These are phyloP conservation scores for Cottus gobio DNA, from an alignment of 2,113 vertebrate species.

Conservation along the genomic window DNA sequence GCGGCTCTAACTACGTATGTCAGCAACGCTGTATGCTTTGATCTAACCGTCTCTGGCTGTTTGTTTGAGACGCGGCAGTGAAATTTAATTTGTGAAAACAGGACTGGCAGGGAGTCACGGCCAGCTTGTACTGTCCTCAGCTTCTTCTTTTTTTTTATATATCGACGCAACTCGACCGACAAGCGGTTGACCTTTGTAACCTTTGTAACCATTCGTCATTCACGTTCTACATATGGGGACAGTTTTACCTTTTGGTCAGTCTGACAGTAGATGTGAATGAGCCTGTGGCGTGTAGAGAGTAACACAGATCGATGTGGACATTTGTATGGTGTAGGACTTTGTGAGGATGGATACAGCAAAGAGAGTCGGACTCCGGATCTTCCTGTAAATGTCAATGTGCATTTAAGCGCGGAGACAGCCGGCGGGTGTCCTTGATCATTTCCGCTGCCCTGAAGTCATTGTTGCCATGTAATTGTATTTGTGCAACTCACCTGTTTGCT, in stretches of 20 bases:
- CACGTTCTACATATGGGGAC: conserved; percentile 16
- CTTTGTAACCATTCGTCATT: conserved; percentile 41
- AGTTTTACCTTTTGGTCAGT: conserved; percentile 29
- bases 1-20: conserved; percentile 57
- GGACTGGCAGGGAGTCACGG: conserved; percentile 10
- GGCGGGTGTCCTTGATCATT: conserved; percentile 53
- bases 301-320: conserved; percentile 4
- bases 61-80: conserved; percentile 3
- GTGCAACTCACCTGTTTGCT: conserved; percentile 75
- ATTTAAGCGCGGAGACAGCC: conserved; percentile 46
- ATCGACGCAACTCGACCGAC: conserved; percentile 12
- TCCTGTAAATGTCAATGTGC: conserved; percentile 67
- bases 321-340: conserved; percentile 2
- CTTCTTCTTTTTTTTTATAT: conserved; percentile 13
- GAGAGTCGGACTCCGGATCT: background rate
- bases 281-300: conserved; percentile 23
- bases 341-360: conserved; percentile 20
- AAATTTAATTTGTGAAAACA: conserved; percentile 48
- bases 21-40: conserved; percentile 60
- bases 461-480: conserved; percentile 74
- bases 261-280: background rate
- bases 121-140: conserved; percentile 1
- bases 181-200: conserved; percentile 32
- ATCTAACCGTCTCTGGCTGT: conserved; percentile 63
- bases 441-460: conserved; percentile 66